These are phyloP conservation scores for Porphyrio hochstetteri DNA, from an alignment of 2,113 vertebrate genomes.

Conservation along the genomic window DNA sequence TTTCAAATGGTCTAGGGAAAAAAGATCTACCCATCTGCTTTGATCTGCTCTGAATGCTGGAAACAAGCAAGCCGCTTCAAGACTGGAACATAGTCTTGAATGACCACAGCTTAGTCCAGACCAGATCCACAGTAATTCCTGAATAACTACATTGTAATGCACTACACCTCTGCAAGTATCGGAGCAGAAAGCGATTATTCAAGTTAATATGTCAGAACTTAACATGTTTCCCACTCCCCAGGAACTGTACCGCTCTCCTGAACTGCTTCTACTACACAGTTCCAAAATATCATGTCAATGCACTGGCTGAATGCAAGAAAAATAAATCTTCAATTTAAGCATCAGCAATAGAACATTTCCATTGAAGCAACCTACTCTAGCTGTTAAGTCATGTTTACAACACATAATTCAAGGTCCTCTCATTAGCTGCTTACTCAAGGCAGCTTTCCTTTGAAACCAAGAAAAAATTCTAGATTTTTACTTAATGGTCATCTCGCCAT, in stretches of 20 bases:
- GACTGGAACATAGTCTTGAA: background rate
- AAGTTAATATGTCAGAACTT: background rate
- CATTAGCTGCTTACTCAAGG: background rate
- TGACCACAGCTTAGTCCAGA: background rate
- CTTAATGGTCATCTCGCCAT: background rate
- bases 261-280: background rate
- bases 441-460: background rate
- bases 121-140: background rate
- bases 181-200: background rate
- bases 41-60: background rate
- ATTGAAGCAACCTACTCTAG: background rate
- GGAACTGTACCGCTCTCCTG: background rate
- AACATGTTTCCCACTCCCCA: background rate
- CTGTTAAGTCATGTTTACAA: background rate
- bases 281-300: background rate
- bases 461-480: background rate
- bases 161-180: background rate
- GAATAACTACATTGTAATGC: background rate
- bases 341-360: fast-evolving
- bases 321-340: background rate
- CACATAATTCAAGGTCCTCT: background rate
- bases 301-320: background rate
- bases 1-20: background rate
- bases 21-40: background rate
- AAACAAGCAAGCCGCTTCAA: background rate